Evolutionary conservation across 2,797 vertebrate species (phyloP).

Genomic region (Aldrovandia affinis): DNA sequence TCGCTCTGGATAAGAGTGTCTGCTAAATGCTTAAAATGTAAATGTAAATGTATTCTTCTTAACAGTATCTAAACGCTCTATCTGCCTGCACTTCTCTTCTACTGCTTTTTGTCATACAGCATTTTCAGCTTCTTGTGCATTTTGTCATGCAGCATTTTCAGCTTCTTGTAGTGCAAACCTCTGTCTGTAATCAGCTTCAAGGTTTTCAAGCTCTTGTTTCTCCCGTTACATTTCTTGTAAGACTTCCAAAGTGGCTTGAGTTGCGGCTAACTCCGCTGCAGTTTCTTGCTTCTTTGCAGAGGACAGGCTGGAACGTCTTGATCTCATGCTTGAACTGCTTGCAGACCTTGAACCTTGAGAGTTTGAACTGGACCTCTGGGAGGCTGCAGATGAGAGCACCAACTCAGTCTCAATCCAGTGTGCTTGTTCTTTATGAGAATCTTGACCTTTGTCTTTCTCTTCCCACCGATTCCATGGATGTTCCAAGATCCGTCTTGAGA

Average conservation of each 20-base stretch:
- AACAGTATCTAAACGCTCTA: conserved; percentile 20
- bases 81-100: conserved; percentile 40
- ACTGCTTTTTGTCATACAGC: conserved; percentile 25
- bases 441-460: conserved; percentile 9
- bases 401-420: conserved; percentile 28
- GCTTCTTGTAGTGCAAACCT: conserved; percentile 39
- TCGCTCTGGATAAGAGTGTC: too few relatives aligned
- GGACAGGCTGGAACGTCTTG: conserved; percentile 12
- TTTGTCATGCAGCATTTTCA: conserved; percentile 38
- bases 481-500: conserved; percentile 14
- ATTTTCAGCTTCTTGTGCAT: conserved; percentile 40
- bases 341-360: background rate
- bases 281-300: conserved; percentile 41
- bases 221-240: conserved; percentile 36
- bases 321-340: background rate
- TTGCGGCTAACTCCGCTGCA: conserved; percentile 45
- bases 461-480: background rate
- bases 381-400: conserved; percentile 21
- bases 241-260: conserved; percentile 31
- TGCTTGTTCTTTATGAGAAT: background rate
- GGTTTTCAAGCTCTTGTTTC: conserved; percentile 29
- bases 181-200: conserved; percentile 40
- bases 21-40: too few relatives aligned
- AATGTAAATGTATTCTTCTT: too few relatives aligned
- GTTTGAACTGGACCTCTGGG: background rate